These are phyloP conservation scores for Macrosteles quadrilineatus DNA, from an alignment of 1,140 invertebrate genomes.

Conservation along the genomic window DNA sequence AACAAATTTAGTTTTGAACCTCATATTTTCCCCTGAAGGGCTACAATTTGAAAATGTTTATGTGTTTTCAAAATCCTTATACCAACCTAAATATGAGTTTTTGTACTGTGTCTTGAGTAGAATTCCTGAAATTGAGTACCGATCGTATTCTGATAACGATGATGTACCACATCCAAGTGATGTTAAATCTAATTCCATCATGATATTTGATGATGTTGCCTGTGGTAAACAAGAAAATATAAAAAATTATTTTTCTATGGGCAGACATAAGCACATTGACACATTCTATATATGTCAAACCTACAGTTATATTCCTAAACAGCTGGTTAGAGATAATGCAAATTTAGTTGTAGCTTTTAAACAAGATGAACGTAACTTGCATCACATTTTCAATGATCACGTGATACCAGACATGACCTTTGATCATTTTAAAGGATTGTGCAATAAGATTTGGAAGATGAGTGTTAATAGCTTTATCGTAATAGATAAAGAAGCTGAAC, in stretches of 20 bases:
- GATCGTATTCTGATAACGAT: slow-evolving; percentile 29
- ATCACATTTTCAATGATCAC: slow-evolving; percentile 50
- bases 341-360: slow-evolving; percentile 50
- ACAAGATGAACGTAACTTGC: slow-evolving; percentile 50
- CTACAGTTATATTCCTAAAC: slow-evolving; percentile 49
- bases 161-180: slow-evolving; percentile 34
- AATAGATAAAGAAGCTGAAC: slow-evolving; percentile 49
- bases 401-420: slow-evolving; percentile 37
- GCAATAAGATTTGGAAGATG: slow-evolving; percentile 39
- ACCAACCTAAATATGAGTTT: slow-evolving; percentile 48
- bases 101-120: slow-evolving; percentile 42
- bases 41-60: slow-evolving; percentile 50
- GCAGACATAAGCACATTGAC: slow-evolving; percentile 47
- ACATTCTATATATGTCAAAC: slow-evolving; percentile 51
- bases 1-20: slow-evolving; percentile 46
- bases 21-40: slow-evolving; percentile 46
- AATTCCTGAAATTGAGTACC: slow-evolving; percentile 36
- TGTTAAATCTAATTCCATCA: slow-evolving; percentile 42
- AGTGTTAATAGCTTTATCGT: slow-evolving; percentile 48
- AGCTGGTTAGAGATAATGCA: slow-evolving; percentile 49
- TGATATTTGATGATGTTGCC: slow-evolving; percentile 51
- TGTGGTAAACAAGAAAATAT: slow-evolving; percentile 30
- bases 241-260: slow-evolving; percentile 48
- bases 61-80: slow-evolving; percentile 48
- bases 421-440: slow-evolving; percentile 21